phyloP scores from a whole-genome alignment of 2,888 invertebrate genomes.

The Leptura quadrifasciata region DNA sequence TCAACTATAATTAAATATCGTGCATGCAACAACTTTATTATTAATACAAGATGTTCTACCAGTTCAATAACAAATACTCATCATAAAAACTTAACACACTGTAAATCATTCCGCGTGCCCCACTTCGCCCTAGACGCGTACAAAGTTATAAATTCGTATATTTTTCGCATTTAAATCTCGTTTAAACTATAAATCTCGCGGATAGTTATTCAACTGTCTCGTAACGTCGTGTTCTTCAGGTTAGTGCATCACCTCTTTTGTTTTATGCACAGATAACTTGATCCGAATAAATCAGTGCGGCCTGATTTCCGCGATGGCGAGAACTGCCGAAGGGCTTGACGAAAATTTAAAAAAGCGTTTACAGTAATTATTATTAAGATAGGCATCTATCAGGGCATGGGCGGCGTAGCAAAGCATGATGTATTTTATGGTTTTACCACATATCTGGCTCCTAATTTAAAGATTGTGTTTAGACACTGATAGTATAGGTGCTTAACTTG shows the following conservation, averaged over 20 bases:
- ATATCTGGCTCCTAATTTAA: too few relatives aligned
- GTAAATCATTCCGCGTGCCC: neutral
- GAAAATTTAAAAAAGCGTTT: conserved; percentile 31
- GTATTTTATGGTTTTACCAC: too few relatives aligned
- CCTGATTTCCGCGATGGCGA: conserved; percentile 51
- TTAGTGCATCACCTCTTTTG: conserved; percentile 60
- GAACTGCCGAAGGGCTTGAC: conserved; percentile 25
- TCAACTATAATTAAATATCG: too few relatives aligned
- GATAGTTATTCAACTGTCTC: conserved; percentile 57
- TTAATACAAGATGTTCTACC: too few relatives aligned
- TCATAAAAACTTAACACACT: neutral
- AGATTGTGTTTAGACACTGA: too few relatives aligned
- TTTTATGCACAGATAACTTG: conserved; percentile 57
- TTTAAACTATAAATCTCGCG: conserved; percentile 53
- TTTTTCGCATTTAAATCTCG: conserved; percentile 48
- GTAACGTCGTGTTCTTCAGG: conserved; percentile 55
- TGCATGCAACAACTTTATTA: too few relatives aligned
- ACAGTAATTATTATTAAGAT: conserved; percentile 32
- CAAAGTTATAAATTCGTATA: conserved; percentile 45
- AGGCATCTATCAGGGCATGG: conserved; percentile 11
- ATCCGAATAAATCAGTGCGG: conserved; percentile 55
- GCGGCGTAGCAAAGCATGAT: neutral
- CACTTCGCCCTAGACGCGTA: neutral
- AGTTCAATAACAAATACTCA: neutral
- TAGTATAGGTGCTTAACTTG: too few relatives aligned